Evolutionary conservation across 2,113 vertebrate genomes (phyloP).

Genomic region (Oxygymnocypris stewartii): DNA sequence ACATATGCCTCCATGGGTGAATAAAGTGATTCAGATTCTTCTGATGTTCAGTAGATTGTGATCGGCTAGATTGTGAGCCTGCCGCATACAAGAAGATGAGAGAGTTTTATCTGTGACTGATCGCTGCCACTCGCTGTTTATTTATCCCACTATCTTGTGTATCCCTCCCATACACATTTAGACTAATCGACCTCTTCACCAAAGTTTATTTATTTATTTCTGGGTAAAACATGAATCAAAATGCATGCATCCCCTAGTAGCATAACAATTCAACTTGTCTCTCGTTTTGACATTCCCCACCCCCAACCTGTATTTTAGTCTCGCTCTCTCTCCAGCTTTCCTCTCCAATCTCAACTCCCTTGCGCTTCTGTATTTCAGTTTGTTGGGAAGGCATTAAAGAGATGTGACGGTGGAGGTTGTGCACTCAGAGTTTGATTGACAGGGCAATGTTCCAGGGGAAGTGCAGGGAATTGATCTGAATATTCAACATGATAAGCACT

Average conservation of each 20-base stretch:
- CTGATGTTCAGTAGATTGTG: constrained; percentile 20
- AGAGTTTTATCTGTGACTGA: constrained; percentile 8
- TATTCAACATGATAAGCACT: constrained; percentile 61
- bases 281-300: constrained; percentile 37
- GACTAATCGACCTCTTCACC: neutral
- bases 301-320: neutral
- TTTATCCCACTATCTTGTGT: constrained; percentile 1
- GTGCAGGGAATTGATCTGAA: constrained; percentile 60
- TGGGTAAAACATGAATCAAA: constrained; percentile 15
- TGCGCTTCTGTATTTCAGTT: neutral
- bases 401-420: constrained; percentile 51
- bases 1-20: neutral
- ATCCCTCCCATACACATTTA: neutral
- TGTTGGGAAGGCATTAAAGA: constrained; percentile 47
- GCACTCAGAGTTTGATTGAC: constrained; percentile 64
- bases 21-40: neutral
- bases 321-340: neutral
- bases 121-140: constrained; percentile 4
- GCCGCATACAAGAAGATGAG: neutral
- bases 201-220: constrained; percentile 5
- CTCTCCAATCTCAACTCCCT: constrained; percentile 6
- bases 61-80: neutral
- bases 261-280: constrained; percentile 42
- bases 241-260: constrained; percentile 5
- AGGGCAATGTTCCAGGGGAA: constrained; percentile 58